phyloP scores from a whole-genome alignment of 2,888 invertebrate species.

The Mythimna ferrago region DNA sequence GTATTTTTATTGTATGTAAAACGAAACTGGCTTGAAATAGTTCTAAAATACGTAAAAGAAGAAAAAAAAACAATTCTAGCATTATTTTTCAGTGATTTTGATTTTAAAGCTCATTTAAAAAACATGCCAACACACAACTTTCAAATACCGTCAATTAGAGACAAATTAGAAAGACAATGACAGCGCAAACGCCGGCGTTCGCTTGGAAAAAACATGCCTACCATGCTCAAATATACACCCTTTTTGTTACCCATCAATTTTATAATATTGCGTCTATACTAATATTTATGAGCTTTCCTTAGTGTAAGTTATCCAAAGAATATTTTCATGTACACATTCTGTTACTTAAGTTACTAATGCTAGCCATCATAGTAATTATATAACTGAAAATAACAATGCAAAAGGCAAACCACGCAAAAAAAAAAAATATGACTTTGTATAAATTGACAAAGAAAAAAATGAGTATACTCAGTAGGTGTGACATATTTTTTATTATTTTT shows the following conservation, averaged over 20 bases:
- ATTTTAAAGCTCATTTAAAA: background rate
- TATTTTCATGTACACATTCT: conserved; percentile 55
- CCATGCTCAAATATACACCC: conserved; percentile 8
- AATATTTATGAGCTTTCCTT: conserved; percentile 42
- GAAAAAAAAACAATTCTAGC: background rate
- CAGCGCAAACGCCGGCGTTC: too few relatives aligned
- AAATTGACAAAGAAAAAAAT: conserved; percentile 50
- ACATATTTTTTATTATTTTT: conserved; percentile 61
- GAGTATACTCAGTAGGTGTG: conserved; percentile 67
- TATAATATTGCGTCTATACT: conserved; percentile 15
- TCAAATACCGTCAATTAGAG: too few relatives aligned
- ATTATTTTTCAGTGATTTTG: background rate
- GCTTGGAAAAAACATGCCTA: background rate
- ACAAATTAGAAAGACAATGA: too few relatives aligned
- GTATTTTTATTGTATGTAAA: conserved; percentile 9
- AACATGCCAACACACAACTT: too few relatives aligned
- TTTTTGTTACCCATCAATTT: background rate
- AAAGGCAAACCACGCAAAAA: background rate
- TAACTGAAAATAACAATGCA: conserved; percentile 52
- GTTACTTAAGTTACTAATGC: conserved; percentile 42
- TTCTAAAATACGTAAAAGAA: background rate
- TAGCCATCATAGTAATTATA: conserved; percentile 55
- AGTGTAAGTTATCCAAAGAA: conserved; percentile 65
- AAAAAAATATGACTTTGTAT: conserved; percentile 31
- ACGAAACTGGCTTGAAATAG: background rate